Percentiles rank a stretch among this genome's conserved stretches.
These are phyloP conservation scores for Sciurus vulgaris DNA, from an alignment of 2,797 vertebrate genomes.

Conservation along the genomic window DNA sequence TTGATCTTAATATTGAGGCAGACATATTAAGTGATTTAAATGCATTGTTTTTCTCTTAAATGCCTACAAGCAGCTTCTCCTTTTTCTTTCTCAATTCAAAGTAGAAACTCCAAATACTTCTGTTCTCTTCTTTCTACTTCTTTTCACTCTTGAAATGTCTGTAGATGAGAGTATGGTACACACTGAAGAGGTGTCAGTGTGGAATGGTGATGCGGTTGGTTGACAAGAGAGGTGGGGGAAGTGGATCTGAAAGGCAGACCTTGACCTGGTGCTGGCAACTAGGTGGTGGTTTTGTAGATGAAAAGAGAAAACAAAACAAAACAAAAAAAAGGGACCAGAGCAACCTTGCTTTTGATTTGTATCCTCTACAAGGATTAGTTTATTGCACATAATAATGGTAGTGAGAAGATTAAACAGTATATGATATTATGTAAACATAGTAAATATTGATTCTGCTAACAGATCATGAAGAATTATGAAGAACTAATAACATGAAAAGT, in stretches of 20 bases:
- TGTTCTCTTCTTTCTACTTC: neutral
- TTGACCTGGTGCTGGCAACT: neutral
- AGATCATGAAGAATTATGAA: slow-evolving; percentile 17
- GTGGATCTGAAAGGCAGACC: neutral
- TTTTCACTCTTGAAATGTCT: neutral
- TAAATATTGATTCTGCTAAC: slow-evolving; percentile 24
- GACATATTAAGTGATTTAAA: neutral
- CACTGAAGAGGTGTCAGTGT: neutral
- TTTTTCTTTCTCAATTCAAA: neutral
- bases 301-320: neutral
- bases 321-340: neutral
- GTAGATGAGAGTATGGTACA: neutral
- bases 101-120: neutral
- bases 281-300: neutral
- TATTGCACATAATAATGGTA: neutral
- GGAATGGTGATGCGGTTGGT: neutral
- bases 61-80: neutral
- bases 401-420: neutral
- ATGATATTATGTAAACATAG: neutral
- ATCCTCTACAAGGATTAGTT: neutral
- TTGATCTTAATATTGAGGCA: neutral
- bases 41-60: neutral
- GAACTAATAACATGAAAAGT: slow-evolving; percentile 45
- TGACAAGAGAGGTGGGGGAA: neutral
- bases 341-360: neutral